Percentiles rank a stretch among this genome's conserved stretches.
Conservation (phyloP, 2,797 vertebrate genomes). For the Streptopelia turtur region DNA sequence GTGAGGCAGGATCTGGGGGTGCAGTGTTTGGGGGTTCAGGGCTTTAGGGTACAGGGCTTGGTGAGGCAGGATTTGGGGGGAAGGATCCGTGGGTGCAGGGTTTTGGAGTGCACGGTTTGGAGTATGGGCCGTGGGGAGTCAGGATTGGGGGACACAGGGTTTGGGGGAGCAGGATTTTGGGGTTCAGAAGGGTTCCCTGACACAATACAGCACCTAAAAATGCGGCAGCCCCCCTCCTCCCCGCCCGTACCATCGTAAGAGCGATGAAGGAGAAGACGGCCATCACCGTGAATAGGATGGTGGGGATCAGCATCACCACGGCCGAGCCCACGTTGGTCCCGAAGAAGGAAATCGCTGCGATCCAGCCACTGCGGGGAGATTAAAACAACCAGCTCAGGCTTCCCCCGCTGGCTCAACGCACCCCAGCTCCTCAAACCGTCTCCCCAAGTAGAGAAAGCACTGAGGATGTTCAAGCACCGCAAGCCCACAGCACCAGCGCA, state of each 20-base stretch:
- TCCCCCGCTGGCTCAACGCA: not conserved
- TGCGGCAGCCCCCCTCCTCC: rapidly evolving
- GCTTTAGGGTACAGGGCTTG: too few relatives aligned
- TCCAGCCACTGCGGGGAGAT: slow-evolving; percentile 87
- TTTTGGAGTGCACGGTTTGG: too few relatives aligned
- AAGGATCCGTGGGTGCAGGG: too few relatives aligned
- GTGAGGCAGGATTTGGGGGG: too few relatives aligned
- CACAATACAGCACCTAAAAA: rapidly evolving
- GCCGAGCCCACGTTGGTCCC: slow-evolving; percentile 91
- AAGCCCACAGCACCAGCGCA: not conserved
- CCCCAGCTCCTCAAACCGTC: not conserved
- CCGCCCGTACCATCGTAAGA: slow-evolving; percentile 87
- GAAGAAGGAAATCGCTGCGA: slow-evolving; percentile 93
- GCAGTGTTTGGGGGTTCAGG: too few relatives aligned
- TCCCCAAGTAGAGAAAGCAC: not conserved
- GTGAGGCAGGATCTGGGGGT: too few relatives aligned
- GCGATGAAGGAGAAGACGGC: slow-evolving; percentile 91
- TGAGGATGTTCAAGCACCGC: not conserved
- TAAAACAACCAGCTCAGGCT: rapidly evolving
- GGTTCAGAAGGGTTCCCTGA: not conserved
- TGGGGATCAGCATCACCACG: slow-evolving; percentile 94
- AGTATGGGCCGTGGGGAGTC: too few relatives aligned
- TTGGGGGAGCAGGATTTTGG: too few relatives aligned
- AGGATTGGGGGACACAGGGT: too few relatives aligned
- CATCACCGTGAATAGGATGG: slow-evolving; percentile 92